Conservation (phyloP, 2,113 vertebrate genomes). For the Hylia prasina region DNA sequence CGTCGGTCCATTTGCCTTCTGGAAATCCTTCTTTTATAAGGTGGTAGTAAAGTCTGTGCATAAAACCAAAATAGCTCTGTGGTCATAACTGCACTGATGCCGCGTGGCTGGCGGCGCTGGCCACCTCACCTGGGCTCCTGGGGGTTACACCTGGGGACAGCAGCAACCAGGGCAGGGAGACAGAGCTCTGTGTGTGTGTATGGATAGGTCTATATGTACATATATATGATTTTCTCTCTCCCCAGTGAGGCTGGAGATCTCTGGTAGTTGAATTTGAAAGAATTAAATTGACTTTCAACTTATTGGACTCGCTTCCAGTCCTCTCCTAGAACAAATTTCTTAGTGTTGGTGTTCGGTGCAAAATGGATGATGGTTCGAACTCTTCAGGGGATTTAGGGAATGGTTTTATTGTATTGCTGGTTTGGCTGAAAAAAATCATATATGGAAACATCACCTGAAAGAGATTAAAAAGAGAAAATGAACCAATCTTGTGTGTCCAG, state of each 20-base stretch:
- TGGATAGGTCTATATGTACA: accelerated
- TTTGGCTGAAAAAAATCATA: slow-evolving; percentile 16
- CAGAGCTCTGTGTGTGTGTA: accelerated
- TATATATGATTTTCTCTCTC: neutral
- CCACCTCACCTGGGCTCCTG: neutral
- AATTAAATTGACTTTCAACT: neutral
- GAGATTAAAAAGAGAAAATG: slow-evolving; percentile 23
- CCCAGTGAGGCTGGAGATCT: neutral
- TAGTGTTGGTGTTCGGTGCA: neutral
- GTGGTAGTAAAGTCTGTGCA: slow-evolving; percentile 60
- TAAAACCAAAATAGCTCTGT: slow-evolving; percentile 43
- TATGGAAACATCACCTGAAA: neutral
- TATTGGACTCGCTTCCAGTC: neutral
- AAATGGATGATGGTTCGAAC: neutral
- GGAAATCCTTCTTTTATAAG: slow-evolving; percentile 73
- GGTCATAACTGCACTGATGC: slow-evolving; percentile 4
- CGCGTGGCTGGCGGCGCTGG: neutral
- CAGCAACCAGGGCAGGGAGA: neutral
- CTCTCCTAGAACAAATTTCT: neutral
- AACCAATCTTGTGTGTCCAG: slow-evolving; percentile 8
- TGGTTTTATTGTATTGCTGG: neutral
- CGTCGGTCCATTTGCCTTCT: slow-evolving; percentile 70
- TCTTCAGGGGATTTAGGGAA: neutral
- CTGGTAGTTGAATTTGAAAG: neutral
- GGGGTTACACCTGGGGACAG: accelerated